Base-by-base conservation (phyloP, 1,140 invertebrate genomes). In the Tetramorium parvispinum region DNA sequence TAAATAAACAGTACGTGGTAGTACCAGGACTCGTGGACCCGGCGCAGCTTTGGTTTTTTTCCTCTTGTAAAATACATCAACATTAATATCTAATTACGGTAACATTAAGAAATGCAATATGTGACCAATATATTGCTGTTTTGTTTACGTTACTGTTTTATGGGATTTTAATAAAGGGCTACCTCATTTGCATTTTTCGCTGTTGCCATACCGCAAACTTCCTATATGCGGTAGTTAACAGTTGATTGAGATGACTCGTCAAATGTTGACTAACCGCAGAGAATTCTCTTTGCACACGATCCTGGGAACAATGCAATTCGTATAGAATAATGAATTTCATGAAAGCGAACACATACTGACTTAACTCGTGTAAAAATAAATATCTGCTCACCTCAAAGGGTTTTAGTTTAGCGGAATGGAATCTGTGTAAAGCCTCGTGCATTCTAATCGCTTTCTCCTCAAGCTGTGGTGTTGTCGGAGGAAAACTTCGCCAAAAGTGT, bases 401-500 rank as follows among this genome's bases (percentile, higher is more conserved):
- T 92, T 98, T 97, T 11, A 99, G 93, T 94, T 98, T 98, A 24
- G 97, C 97, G 89, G 97, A 96, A 94, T 98, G 97, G 95, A 99
- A 99, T 92, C 97, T 97, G 75, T 98, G 97, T 70, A 99, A 93
- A 0, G 98, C 98, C 88, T 98, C 97, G 86, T 99, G 97, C 97
- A 98, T 98, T 91, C 97, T 97, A 27, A 97, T 96, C 1, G 98
- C 97, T 95, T 99, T 98, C 46, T 98, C 97, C 92, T 98, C 97
- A 13, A 97, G 94, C 73, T 97, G 96, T 53, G 97, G 96, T 8
- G 97, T 97, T 0, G 97, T 98, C 13, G 98, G 97, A 66, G 98
- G 99, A 95, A 99, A 99, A 94, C 98, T 98, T 40, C 97, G 96
- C 98, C 99, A 99, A 95, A 99, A 99, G 95, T 99, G 98, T 81